These are phyloP conservation scores for Melikaiella ostensackeni DNA, from an alignment of 2,888 invertebrate genomes.

Conservation along the genomic window DNA sequence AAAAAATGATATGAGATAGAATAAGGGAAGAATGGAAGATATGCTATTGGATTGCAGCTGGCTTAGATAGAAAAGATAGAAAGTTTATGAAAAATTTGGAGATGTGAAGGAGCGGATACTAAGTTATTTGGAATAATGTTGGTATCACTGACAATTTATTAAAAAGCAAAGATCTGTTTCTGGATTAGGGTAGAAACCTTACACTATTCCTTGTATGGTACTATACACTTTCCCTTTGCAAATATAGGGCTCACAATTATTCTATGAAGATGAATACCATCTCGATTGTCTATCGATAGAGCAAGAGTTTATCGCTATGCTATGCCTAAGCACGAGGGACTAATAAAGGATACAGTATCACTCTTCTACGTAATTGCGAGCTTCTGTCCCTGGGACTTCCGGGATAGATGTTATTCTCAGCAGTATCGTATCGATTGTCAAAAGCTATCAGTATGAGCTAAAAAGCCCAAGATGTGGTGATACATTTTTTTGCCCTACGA, in stretches of 20 bases:
- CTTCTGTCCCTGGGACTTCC: neutral
- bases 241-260: neutral
- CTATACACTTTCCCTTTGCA: too few relatives aligned
- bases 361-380: neutral
- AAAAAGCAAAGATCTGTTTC: too few relatives aligned
- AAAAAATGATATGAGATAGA: too few relatives aligned
- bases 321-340: neutral
- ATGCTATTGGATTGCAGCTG: too few relatives aligned
- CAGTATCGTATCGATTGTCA: neutral
- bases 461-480: neutral
- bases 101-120: too few relatives aligned
- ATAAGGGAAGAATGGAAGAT: too few relatives aligned
- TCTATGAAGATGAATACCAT: neutral
- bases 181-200: too few relatives aligned
- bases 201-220: neutral
- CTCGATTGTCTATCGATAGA: neutral
- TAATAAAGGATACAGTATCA: neutral
- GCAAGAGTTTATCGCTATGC: neutral
- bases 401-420: neutral
- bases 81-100: too few relatives aligned
- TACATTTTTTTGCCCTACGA: neutral
- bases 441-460: neutral
- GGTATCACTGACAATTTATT: too few relatives aligned
- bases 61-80: too few relatives aligned
- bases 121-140: too few relatives aligned